Conservation (phyloP, 2,113 vertebrate species). For the Passer montanus region DNA sequence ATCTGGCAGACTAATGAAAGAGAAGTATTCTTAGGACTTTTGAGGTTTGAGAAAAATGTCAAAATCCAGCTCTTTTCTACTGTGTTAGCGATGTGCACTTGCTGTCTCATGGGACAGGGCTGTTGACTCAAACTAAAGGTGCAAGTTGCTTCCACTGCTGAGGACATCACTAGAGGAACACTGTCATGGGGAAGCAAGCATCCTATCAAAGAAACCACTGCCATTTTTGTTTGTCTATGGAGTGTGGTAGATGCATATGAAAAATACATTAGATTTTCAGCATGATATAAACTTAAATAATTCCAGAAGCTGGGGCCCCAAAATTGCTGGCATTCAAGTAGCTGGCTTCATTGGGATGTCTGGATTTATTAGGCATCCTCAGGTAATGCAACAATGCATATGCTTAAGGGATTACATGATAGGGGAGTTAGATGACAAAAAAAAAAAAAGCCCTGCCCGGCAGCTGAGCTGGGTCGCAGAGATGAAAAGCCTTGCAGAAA, state of each 20-base stretch:
- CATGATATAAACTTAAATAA: neutral
- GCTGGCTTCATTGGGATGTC: neutral
- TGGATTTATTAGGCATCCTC: neutral
- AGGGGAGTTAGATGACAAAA: neutral
- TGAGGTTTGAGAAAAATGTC: neutral
- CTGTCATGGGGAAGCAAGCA: neutral
- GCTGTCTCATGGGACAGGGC: neutral
- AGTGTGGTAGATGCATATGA: neutral
- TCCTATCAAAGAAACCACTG: neutral
- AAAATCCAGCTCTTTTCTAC: neutral
- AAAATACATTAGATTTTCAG: neutral
- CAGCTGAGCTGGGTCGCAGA: neutral
- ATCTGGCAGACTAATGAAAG: neutral
- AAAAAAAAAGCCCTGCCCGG: neutral
- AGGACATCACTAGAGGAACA: neutral
- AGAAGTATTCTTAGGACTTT: neutral
- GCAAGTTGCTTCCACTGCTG: neutral
- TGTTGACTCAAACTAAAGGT: neutral
- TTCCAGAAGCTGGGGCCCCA: neutral
- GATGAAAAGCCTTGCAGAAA: neutral
- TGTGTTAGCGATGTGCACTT: rapidly evolving
- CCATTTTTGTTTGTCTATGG: neutral
- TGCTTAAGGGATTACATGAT: neutral
- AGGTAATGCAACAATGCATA: neutral
- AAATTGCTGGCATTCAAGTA: neutral